Evolutionary conservation across 2,113 vertebrate genomes (phyloP).

Genomic region (Phaethornis superciliosus): DNA sequence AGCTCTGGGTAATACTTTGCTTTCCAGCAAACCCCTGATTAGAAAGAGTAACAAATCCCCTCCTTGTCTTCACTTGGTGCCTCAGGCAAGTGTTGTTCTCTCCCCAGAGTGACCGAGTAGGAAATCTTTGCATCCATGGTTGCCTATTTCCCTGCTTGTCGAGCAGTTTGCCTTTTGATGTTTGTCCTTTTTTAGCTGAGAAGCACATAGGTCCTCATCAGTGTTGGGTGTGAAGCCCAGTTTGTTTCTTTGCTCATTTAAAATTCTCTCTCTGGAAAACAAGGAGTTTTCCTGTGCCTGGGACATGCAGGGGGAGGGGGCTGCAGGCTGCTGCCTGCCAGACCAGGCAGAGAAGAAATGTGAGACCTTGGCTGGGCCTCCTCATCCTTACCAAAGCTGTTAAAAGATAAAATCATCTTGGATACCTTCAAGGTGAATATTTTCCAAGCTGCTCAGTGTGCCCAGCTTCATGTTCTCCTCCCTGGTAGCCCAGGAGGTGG

Average conservation of each 20-base stretch:
- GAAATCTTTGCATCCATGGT: neutral
- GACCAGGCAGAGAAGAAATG: too few species aligned
- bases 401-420: neutral
- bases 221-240: neutral
- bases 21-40: neutral
- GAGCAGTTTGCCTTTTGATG: neutral
- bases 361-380: neutral
- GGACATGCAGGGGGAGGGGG: accelerated
- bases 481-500: too few species aligned
- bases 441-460: neutral
- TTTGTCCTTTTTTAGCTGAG: neutral
- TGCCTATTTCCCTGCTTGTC: too few species aligned
- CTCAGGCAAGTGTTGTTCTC: neutral
- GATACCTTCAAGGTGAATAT: neutral
- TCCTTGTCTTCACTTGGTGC: neutral
- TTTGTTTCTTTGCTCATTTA: neutral
- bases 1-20: neutral
- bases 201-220: neutral
- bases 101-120: neutral
- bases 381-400: neutral
- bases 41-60: neutral
- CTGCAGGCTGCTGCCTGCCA: neutral
- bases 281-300: neutral
- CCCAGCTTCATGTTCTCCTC: neutral
- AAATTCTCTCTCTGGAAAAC: neutral